A percentile compares a stretch with the other conserved stretches of the same genome.
Conservation (phyloP, 1,140 invertebrate genomes). For the Psix sp. region DNA sequence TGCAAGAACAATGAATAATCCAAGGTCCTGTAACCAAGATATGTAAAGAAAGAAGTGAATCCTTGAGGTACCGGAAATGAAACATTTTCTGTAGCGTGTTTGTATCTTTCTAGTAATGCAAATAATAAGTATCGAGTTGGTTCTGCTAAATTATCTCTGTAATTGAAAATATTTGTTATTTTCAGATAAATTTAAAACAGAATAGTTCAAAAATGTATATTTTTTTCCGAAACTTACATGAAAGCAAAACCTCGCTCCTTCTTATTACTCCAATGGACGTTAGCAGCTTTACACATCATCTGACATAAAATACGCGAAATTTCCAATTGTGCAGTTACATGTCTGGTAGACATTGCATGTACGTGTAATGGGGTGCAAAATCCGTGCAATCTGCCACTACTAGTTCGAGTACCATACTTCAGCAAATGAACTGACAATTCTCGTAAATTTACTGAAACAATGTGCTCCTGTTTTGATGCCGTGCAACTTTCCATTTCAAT, state of each 20-base stretch:
- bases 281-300: constrained; percentile 82
- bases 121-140: constrained; percentile 83
- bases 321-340: constrained; percentile 87
- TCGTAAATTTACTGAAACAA: constrained; percentile 89
- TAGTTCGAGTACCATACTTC: constrained; percentile 80
- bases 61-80: constrained; percentile 90
- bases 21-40: constrained; percentile 86
- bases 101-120: constrained; percentile 85
- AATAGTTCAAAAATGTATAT: not conserved
- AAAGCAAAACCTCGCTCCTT: constrained; percentile 86
- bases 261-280: constrained; percentile 81
- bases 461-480: constrained; percentile 90
- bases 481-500: constrained; percentile 89
- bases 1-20: constrained; percentile 86
- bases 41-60: constrained; percentile 91
- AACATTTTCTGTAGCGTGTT: constrained; percentile 85
- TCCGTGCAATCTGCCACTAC: constrained; percentile 69
- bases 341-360: constrained; percentile 87
- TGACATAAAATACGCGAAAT: constrained; percentile 86
- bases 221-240: constrained; percentile 79
- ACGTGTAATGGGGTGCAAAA: constrained; percentile 83
- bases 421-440: constrained; percentile 89
- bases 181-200: constrained; percentile 2
- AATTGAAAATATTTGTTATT: constrained; percentile 59
- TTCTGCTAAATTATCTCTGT: constrained; percentile 84